Base-by-base conservation (phyloP, 2,888 invertebrate species). In the Sipha maydis region DNA sequence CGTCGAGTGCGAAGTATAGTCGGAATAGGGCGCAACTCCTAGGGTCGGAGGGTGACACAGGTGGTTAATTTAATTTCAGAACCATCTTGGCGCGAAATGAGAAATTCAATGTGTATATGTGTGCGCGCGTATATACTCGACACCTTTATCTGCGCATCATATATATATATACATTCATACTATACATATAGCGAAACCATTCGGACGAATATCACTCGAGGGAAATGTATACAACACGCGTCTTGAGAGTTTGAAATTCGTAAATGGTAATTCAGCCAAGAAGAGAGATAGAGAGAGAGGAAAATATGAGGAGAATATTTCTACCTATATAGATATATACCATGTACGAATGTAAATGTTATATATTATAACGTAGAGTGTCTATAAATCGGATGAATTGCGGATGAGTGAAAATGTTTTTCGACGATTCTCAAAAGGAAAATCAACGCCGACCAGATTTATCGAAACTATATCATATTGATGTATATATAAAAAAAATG, bases 41-140 rank as follows among this genome's bases (percentile, higher is more conserved):
- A 17, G 38, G 7, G 71, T 31, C 14, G 11, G 31, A 21, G 19
- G 1, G 19, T 4, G 69, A 21, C 38, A 38, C 61, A 21, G 85
- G 71, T 71, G 78, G 85, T 86, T 79, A 86, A 86, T 86, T 85
- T 78, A 85, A 85, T 85, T 78, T 76, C 61, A 17, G 67, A 85
- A 85, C 84, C 76, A 67, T 85, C 84, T 61, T 76, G 75, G 41
- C 84, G 61, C 76, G 76, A 76, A 82, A 82, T 71, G 84, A 85
- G 83, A 86, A 86, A 54, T 54, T 78, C 48, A 34, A 14, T 48
- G 14, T 48, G 2, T n/a, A 17, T 0, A 41, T 41, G 41, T 21
- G n/a, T 17, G 11, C n/a, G 19, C 41, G 25, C n/a, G 5, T 38
- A n/a, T 69, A 69, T 78, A 56, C 21, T 31, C 71, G n/a, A 28